A percentile compares a stretch with the other conserved stretches of the same genome.
phyloP scores from a whole-genome alignment of 2,113 vertebrate genomes.

The Malurus alboscapulatus region DNA sequence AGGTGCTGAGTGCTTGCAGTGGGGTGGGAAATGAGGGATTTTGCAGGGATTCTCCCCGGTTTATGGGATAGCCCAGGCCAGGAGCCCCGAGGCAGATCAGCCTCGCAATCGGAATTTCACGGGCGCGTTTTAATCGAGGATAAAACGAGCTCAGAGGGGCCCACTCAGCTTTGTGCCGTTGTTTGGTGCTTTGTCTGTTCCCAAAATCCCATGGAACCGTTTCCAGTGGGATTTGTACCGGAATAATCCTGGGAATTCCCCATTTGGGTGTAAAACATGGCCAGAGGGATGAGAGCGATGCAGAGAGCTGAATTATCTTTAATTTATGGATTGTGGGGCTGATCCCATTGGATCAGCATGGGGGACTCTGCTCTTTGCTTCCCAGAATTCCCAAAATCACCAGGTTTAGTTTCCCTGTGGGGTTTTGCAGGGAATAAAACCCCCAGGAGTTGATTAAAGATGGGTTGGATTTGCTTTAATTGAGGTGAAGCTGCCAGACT shows the following conservation, averaged over 20 bases:
- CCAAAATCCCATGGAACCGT: background rate
- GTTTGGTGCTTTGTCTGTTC: background rate
- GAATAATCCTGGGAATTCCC: background rate
- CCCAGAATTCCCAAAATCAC: background rate
- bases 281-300: rapidly evolving
- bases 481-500: rapidly evolving
- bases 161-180: background rate
- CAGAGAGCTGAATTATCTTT: rapidly evolving
- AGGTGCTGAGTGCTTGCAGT: background rate
- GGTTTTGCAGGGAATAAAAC: background rate
- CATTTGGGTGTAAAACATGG: rapidly evolving
- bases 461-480: rapidly evolving
- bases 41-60: background rate
- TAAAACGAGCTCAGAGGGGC: background rate
- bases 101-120: background rate
- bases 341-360: rapidly evolving
- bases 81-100: background rate
- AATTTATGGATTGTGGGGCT: rapidly evolving
- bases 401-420: background rate
- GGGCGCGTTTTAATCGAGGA: background rate
- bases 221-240: background rate
- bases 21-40: background rate
- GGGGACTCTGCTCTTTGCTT: background rate
- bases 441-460: rapidly evolving
- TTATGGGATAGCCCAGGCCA: background rate